Percentiles rank a stretch among this genome's conserved stretches.
phyloP scores from a whole-genome alignment of 2,113 vertebrate genomes.

The Heterotilapia buettikoferi region DNA sequence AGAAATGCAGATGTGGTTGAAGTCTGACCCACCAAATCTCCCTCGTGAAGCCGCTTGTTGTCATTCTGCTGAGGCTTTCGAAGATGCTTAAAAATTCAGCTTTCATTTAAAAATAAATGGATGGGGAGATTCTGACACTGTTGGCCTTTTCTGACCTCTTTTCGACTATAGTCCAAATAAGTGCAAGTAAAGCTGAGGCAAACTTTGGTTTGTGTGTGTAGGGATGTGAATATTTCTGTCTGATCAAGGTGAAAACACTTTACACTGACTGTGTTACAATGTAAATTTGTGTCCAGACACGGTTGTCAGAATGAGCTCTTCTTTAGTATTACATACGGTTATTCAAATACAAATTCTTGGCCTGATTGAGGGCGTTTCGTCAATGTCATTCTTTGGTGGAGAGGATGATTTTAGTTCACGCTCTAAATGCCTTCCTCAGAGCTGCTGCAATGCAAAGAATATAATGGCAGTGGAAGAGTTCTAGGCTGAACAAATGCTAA shows the following conservation, averaged over 20 bases:
- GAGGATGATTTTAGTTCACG: neutral
- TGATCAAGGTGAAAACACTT: neutral
- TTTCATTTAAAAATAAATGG: neutral
- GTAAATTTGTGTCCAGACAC: too few species aligned
- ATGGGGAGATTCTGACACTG: neutral
- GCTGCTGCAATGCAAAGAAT: neutral
- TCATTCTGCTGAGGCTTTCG: neutral
- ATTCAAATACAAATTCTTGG: neutral
- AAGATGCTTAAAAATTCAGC: neutral
- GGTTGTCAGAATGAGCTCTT: neutral
- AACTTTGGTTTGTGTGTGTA: neutral
- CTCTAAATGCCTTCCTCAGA: neutral
- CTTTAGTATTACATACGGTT: neutral
- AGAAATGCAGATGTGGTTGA: neutral
- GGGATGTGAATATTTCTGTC: neutral
- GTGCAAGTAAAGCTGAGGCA: neutral
- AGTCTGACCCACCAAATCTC: neutral
- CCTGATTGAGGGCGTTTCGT: neutral
- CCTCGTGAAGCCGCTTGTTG: neutral
- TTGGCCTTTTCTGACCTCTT: neutral
- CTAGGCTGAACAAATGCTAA: neutral
- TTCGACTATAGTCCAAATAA: neutral
- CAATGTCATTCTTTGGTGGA: neutral
- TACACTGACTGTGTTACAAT: neutral
- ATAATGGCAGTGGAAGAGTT: neutral